Percentiles rank a stretch among this genome's conserved stretches.
These are phyloP conservation scores for Strigamia transsilvanica DNA, from an alignment of 2,888 invertebrate genomes.

Conservation along the genomic window DNA sequence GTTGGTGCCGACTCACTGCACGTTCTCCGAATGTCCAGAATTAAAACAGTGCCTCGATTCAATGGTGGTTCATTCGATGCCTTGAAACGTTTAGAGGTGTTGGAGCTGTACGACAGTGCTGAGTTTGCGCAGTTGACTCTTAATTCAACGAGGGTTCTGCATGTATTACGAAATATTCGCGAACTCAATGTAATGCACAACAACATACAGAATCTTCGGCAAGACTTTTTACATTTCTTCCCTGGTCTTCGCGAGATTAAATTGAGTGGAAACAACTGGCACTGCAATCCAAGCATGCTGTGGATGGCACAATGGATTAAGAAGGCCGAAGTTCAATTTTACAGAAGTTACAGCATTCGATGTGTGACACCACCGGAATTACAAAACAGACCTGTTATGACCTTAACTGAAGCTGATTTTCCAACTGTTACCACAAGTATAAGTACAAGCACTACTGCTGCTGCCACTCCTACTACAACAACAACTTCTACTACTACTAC, in stretches of 20 bases:
- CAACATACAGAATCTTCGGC: constrained; percentile 72
- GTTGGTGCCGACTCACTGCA: constrained; percentile 73
- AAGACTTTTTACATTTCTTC: constrained; percentile 74
- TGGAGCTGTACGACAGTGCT: constrained; percentile 80
- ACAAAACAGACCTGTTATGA: constrained; percentile 60
- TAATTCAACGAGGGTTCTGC: constrained; percentile 76
- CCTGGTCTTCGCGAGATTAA: constrained; percentile 74
- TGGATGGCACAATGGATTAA: constrained; percentile 71
- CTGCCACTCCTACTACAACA: background rate
- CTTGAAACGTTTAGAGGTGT: constrained; percentile 74
- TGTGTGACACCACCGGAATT: constrained; percentile 64
- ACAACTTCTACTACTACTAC: background rate
- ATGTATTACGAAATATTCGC: constrained; percentile 75
- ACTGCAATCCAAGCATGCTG: constrained; percentile 68
- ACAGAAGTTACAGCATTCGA: constrained; percentile 62
- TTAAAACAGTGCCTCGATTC: constrained; percentile 68
- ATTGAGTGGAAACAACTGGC: constrained; percentile 76
- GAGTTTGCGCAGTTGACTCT: constrained; percentile 74
- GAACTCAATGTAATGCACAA: constrained; percentile 75
- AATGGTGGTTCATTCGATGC: constrained; percentile 74
- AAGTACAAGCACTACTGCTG: constrained; percentile 13
- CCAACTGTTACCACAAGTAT: constrained; percentile 14
- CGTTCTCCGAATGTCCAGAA: constrained; percentile 74
- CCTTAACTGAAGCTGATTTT: constrained; percentile 57
- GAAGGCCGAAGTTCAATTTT: constrained; percentile 65